Evolutionary conservation across 2,113 vertebrate species (phyloP).

Genomic region (Pterocles gutturalis): DNA sequence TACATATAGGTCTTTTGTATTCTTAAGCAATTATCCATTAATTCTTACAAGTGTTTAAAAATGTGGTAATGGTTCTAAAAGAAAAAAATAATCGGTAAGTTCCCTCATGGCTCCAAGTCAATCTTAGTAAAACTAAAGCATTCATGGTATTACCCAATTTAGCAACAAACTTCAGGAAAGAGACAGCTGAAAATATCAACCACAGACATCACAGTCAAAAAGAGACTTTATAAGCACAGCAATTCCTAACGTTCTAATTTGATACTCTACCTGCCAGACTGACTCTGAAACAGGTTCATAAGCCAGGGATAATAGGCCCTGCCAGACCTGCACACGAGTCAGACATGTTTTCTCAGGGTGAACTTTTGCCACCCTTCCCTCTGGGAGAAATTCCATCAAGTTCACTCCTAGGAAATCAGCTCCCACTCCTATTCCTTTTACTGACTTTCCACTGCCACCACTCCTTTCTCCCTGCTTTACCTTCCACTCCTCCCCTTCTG

Average conservation of each 20-base stretch:
- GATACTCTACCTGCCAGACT: not conserved
- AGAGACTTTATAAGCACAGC: not conserved
- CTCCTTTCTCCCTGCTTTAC: not conserved
- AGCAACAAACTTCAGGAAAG: constrained; percentile 24
- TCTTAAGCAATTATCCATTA: not conserved
- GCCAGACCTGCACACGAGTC: constrained; percentile 22
- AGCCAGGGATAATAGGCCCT: not conserved
- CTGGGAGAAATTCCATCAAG: constrained; percentile 11
- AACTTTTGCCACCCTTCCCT: constrained; percentile 50
- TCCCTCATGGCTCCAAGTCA: not conserved
- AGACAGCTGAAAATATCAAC: constrained; percentile 2
- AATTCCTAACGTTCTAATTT: not conserved
- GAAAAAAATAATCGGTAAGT: not conserved
- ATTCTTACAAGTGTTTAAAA: not conserved
- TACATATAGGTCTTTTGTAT: not conserved
- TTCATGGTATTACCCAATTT: constrained; percentile 7
- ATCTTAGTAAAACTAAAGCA: not conserved
- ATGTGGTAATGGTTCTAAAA: not conserved
- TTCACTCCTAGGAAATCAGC: not conserved
- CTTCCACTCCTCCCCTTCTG: not conserved
- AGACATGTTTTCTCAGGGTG: not conserved
- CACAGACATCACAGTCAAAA: not conserved
- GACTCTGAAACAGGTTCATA: not conserved
- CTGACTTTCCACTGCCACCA: not conserved
- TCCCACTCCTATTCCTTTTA: not conserved